Evolutionary conservation across 2,888 invertebrate species (phyloP), one percentile per base, ranked within the genome.

Genomic region (Antheraea yamamai): DNA sequence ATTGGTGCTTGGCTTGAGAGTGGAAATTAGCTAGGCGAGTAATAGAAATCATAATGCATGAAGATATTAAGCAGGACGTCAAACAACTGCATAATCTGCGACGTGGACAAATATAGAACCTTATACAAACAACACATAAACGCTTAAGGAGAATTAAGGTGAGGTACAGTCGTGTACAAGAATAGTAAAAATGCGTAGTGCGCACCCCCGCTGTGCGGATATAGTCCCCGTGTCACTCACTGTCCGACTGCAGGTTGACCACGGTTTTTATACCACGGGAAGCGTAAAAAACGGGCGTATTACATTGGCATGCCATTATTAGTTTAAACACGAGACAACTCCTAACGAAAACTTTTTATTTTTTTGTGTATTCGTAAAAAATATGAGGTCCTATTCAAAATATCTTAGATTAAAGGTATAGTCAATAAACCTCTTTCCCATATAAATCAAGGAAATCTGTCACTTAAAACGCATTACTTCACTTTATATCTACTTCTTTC

Each of bases 161-260:
- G 88, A 91, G 88, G 90, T 90, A 91, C 85, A 82, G 81, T 79
- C 79, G 85, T 86, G 87, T 86, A 86, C 85, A 88, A 88, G 90
- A 90, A 91, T 89, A 89, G 88, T 88, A 89, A 91, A 91, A 90
- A 90, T 88, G 87, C 87, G 85, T 85, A 72, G 84, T 81, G 81
- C 79, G 82, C 85, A 81, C 89, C 85, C 93, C 92, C 85, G 92
- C 84, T 79, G 93, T 64, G 91, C 79, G 82, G 83, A 82, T 84
- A 30, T 20, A 85, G 84, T 80, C 85, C 85, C 86, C 84, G 85
- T 89, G 93, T 93, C 93, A 93, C 92, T 94, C 92, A 90, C 83
- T 82, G 84, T 81, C 83, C 81, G 82, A 82, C 82, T 80, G 82
- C 80, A 80, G 78, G 80, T 76, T 81, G 82, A 81, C 82, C 82